phyloP scores from a whole-genome alignment of 2,113 vertebrate species.

The Catharus minimus region DNA sequence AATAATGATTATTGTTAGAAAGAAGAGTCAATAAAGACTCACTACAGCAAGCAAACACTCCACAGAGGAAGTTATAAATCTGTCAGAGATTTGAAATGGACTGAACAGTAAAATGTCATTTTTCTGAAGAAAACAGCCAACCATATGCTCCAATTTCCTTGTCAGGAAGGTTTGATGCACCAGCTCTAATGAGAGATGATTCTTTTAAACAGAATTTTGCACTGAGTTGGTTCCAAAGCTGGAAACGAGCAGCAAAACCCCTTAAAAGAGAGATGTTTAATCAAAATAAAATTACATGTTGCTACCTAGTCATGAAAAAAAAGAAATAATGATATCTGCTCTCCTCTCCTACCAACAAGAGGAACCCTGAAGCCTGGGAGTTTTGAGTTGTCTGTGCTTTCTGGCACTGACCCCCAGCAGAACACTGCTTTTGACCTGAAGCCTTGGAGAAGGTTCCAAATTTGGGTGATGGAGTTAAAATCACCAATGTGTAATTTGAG shows the following conservation, averaged over 20 bases:
- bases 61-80: neutral
- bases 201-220: neutral
- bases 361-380: no score
- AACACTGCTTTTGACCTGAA: no score
- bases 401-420: no score
- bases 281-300: fast-evolving
- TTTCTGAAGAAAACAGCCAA: slow-evolving; percentile 4
- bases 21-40: neutral
- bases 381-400: no score
- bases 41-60: neutral
- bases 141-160: neutral
- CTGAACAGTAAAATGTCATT: neutral
- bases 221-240: neutral
- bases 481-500: no score
- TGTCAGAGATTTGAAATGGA: neutral
- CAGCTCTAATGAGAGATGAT: neutral
- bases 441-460: no score
- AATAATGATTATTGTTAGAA: neutral
- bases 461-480: no score
- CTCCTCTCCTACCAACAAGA: neutral
- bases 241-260: neutral
- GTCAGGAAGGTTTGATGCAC: neutral
- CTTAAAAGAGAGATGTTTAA: neutral
- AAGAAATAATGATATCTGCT: fast-evolving
- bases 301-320: neutral